A percentile compares a stretch with the other conserved stretches of the same genome.
Conservation (phyloP, 2,797 vertebrate species). For the Lepilemur ruficaudatus region DNA sequence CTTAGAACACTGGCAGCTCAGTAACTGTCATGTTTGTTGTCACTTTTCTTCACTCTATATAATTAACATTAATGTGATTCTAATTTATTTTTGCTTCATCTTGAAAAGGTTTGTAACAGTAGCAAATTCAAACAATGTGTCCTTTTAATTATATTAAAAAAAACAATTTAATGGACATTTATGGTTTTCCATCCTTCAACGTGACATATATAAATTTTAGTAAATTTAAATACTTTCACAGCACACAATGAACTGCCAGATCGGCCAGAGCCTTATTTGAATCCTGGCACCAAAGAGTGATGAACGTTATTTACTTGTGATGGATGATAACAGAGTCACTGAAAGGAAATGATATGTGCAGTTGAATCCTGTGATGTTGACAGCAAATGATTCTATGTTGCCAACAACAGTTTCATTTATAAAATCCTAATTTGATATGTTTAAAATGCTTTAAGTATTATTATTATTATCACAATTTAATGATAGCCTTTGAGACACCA, state of each 20-base stretch:
- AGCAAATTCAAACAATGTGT: neutral
- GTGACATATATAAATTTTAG: neutral
- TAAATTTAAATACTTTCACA: neutral
- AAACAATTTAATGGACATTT: neutral
- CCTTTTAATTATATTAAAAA: neutral
- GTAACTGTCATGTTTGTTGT: no score
- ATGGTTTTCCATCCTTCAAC: neutral
- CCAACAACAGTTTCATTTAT: neutral
- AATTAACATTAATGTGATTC: neutral
- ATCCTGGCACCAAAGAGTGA: neutral
- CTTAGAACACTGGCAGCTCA: neutral
- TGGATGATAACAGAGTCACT: neutral
- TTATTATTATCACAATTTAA: neutral
- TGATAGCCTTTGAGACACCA: rapidly evolving
- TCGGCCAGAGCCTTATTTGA: neutral
- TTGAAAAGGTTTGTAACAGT: neutral
- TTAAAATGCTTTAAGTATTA: neutral
- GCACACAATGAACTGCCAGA: rapidly evolving
- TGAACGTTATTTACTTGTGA: rapidly evolving
- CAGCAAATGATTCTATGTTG: neutral
- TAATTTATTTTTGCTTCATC: neutral
- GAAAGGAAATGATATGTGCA: rapidly evolving
- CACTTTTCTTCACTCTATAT: rapidly evolving
- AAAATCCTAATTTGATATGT: neutral
- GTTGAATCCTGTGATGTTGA: neutral